Evolutionary conservation across 1,140 invertebrate species (phyloP).

Genomic region (Leguminivora glycinivorella): DNA sequence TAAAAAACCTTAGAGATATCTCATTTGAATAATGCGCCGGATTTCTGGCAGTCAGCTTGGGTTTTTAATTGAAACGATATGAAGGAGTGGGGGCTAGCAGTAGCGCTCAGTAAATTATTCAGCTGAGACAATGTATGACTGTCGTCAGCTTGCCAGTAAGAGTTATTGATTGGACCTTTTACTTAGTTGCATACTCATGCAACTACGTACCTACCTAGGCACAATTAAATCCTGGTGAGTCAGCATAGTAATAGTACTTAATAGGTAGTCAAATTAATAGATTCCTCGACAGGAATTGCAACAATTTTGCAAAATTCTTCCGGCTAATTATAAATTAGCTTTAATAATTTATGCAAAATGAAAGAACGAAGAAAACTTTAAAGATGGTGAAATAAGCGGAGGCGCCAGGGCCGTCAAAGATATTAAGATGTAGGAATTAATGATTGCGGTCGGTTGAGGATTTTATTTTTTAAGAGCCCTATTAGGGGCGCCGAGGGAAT

Average conservation of each 20-base stretch:
- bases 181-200: not conserved
- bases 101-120: no score
- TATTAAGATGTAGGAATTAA: constrained; percentile 28
- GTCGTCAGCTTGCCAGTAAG: not conserved
- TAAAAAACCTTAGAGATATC: no score
- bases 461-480: constrained; percentile 28
- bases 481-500: constrained; percentile 11
- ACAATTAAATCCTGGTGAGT: no score
- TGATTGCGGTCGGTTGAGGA: constrained; percentile 21
- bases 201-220: no score
- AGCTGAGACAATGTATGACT: not conserved
- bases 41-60: not conserved
- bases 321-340: not conserved
- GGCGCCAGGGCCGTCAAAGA: constrained; percentile 19
- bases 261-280: no score
- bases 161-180: not conserved
- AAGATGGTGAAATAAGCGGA: constrained; percentile 24
- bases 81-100: no score
- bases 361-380: constrained; percentile 1
- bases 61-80: not conserved
- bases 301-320: no score
- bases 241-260: no score
- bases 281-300: no score
- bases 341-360: not conserved
- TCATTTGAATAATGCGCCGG: no score